Conservation (phyloP, 2,797 vertebrate species). For the Parambassis ranga region DNA sequence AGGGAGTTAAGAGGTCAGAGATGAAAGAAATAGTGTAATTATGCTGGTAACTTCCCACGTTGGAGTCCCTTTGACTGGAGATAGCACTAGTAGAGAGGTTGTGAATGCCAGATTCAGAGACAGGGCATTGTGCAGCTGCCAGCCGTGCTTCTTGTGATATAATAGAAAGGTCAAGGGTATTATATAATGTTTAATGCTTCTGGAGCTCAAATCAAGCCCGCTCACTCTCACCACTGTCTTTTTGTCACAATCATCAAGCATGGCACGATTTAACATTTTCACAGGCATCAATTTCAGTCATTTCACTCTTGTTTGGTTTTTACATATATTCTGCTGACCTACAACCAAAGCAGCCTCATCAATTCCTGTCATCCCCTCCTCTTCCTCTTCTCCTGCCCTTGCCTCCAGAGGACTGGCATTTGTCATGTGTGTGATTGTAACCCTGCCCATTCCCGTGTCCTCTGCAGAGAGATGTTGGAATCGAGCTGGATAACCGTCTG, state of each 20-base stretch:
- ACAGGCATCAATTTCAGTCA: conserved; percentile 49
- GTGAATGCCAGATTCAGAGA: conserved; percentile 49
- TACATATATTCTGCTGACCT: conserved; percentile 51
- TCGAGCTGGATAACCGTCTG: conserved; percentile 90
- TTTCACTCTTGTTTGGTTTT: conserved; percentile 52
- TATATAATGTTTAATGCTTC: conserved; percentile 70
- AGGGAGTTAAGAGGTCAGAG: conserved; percentile 74
- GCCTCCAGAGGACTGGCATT: conserved; percentile 61
- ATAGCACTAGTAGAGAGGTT: conserved; percentile 40
- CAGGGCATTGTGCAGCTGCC: conserved; percentile 23
- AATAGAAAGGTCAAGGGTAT: conserved; percentile 79
- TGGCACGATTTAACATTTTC: conserved; percentile 57
- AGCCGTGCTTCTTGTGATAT: conserved; percentile 46
- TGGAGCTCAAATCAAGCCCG: conserved; percentile 62
- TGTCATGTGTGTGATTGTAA: conserved; percentile 63
- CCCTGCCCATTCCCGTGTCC: conserved; percentile 57
- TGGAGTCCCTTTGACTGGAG: conserved; percentile 67
- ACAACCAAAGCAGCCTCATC: conserved; percentile 56
- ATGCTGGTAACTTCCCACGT: conserved; percentile 70
- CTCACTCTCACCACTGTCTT: conserved; percentile 55
- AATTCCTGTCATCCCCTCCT: conserved; percentile 38
- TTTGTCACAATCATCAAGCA: conserved; percentile 59
- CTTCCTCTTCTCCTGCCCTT: conserved; percentile 41
- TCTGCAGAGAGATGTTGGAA: conserved; percentile 86
- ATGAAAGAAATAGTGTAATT: conserved; percentile 81